phyloP scores from a whole-genome alignment of 1,140 invertebrate genomes.

The Lasioglossum baleicum region DNA sequence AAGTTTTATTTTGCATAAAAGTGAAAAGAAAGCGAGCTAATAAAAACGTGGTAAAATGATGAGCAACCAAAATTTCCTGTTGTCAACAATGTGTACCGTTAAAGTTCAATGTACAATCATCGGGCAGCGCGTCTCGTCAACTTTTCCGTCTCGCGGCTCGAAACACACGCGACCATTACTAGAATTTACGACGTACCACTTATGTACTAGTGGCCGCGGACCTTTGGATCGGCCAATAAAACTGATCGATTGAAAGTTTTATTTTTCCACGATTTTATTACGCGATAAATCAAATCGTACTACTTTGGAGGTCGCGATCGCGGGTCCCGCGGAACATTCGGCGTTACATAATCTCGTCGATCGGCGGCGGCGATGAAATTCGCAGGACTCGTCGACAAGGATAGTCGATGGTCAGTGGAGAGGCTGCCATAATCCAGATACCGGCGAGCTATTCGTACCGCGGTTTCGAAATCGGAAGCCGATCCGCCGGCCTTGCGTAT shows the following conservation, averaged over 20 bases:
- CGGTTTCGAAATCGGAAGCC: conserved; percentile 60
- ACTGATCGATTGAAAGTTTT: neutral
- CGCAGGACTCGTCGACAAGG: conserved; percentile 41
- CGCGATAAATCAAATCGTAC: neutral
- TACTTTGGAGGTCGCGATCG: neutral
- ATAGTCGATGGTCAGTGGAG: conserved; percentile 29
- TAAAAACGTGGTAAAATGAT: no score
- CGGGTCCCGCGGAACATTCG: neutral
- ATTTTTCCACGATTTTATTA: neutral
- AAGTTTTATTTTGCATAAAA: no score
- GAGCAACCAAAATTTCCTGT: no score
- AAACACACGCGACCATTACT: neutral
- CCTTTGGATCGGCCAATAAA: neutral
- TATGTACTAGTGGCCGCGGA: neutral
- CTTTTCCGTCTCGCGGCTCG: neutral
- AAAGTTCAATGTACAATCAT: no score
- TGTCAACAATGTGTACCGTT: no score
- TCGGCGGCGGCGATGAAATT: conserved; percentile 14
- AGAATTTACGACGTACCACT: neutral
- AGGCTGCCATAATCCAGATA: conserved; percentile 44
- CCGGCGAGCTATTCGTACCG: conserved; percentile 1
- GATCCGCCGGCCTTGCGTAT: conserved; percentile 49
- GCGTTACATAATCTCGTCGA: neutral
- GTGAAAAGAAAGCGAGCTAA: no score
- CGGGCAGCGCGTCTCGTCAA: no score